Evolutionary conservation across 2,888 invertebrate genomes (phyloP), one percentile per base, ranked within the genome.

Genomic region (Ernsta delagoae): DNA sequence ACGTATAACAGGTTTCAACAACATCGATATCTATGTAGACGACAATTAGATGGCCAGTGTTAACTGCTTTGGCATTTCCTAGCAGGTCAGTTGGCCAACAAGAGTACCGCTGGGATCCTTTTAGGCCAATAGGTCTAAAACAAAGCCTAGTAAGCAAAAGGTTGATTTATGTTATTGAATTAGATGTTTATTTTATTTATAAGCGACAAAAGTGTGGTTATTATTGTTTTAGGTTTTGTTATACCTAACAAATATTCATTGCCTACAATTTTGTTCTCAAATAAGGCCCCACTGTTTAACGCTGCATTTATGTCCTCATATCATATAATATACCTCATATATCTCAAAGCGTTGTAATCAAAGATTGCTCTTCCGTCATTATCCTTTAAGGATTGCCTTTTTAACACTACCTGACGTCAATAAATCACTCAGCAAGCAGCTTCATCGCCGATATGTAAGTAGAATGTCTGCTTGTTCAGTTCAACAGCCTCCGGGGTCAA

Each of bases 401-500:
- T 56, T 8, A 57, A 39, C 57, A 39, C 57, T 57, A 34, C 34
- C 56, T 53, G 50, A 8, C 31, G 34, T 57, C 12, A 57, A 57
- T 57, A 57, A 57, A 57, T 57, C 57, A 57, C 36, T 57, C 50
- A 16, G 48, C 48, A 24, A n/a, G 36, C 36, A 5, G 3, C 36
- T 36, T 24, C 16, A 53, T 53, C 6, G 34, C 39, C 8, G n/a
- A 11, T 31, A 34, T 8, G n/a, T n/a, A 45, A n/a, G 59, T 39
- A 48, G 12, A n/a, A 66, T 54, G 43, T 61, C 54, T 53, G 61
- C 61, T 39, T 39, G 67, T 41, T 24, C 70, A 71, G 79, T 77
- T 79, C 79, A 78, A 78, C 76, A 78, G 75, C 79, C 79, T 75
- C 74, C 53, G 75, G 79, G 50, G 79, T 79, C 79, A 79, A 76